Percentiles rank a stretch among this genome's conserved stretches.
Conservation (phyloP, 2,797 vertebrate genomes). For the Artibeus jamaicensis region DNA sequence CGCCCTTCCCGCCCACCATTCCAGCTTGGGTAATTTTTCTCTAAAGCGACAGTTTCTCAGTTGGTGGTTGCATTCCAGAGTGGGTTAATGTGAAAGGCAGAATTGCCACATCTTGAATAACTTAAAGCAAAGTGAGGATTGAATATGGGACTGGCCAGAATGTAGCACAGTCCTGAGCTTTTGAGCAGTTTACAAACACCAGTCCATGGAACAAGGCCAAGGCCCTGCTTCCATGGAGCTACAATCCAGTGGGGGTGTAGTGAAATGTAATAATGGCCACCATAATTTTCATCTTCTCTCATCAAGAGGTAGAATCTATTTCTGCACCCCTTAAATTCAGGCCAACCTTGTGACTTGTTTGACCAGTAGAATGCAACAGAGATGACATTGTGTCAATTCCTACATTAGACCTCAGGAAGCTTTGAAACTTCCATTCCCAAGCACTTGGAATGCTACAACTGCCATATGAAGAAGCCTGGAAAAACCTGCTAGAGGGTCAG, state of each 20-base stretch:
- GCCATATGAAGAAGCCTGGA: not conserved
- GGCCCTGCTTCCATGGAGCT: not conserved
- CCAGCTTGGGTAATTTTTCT: constrained; percentile 73
- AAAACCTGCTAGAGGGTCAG: not conserved
- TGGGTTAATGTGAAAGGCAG: constrained; percentile 73
- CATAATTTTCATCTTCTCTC: not conserved
- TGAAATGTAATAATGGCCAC: not conserved
- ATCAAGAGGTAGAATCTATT: not conserved
- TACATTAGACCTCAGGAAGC: not conserved
- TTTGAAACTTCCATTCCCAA: not conserved
- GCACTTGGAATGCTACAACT: not conserved
- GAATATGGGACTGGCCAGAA: constrained; percentile 59
- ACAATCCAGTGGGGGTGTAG: not conserved
- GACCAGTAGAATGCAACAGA: not conserved
- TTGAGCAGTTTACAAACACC: constrained; percentile 34
- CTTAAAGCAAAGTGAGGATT: constrained; percentile 58
- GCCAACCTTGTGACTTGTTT: not conserved
- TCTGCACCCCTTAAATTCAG: not conserved
- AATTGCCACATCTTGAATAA: constrained; percentile 76
- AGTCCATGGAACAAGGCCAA: constrained; percentile 23
- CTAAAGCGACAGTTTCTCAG: constrained; percentile 78
- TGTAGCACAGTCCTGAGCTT: not conserved
- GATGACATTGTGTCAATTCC: not conserved
- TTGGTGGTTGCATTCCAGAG: constrained; percentile 75
- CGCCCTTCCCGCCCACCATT: constrained; percentile 63